These are phyloP conservation scores for Notodonta ziczac DNA, from an alignment of 2,888 invertebrate genomes.

Conservation along the genomic window DNA sequence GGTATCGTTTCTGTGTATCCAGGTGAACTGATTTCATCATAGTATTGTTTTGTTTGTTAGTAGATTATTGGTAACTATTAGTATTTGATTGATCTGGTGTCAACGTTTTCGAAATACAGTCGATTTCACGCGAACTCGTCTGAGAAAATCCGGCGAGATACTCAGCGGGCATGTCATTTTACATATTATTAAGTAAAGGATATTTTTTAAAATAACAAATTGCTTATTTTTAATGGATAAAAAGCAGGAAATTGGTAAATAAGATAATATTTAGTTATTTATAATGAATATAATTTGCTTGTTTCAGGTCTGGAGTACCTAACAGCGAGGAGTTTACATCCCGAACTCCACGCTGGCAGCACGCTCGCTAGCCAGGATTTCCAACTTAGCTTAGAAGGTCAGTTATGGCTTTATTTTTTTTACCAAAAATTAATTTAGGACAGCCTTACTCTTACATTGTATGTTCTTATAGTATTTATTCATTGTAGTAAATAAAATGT, in stretches of 20 bases:
- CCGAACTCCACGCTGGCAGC: slow-evolving; percentile 86
- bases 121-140: too few species aligned
- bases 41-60: neutral
- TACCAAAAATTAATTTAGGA: too few species aligned
- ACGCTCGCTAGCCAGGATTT: slow-evolving; percentile 94
- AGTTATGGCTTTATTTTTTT: neutral
- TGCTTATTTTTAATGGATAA: too few species aligned
- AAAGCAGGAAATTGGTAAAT: too few species aligned
- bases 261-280: slow-evolving; percentile 2
- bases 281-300: slow-evolving; percentile 21
- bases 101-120: too few species aligned
- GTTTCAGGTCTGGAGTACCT: slow-evolving; percentile 79
- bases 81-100: too few species aligned
- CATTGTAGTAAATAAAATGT: neutral
- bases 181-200: too few species aligned
- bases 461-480: neutral
- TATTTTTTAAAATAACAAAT: too few species aligned
- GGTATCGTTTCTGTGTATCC: neutral
- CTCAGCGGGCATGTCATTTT: too few species aligned
- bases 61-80: neutral
- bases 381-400: slow-evolving; percentile 95
- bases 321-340: slow-evolving; percentile 82
- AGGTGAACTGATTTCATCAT: neutral
- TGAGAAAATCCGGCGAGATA: too few species aligned
- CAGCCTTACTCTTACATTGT: too few species aligned